Percentiles rank a stretch among this genome's conserved stretches.
Evolutionary conservation across 2,113 vertebrate genomes (phyloP).

Genomic region (Lophotis ruficrista): DNA sequence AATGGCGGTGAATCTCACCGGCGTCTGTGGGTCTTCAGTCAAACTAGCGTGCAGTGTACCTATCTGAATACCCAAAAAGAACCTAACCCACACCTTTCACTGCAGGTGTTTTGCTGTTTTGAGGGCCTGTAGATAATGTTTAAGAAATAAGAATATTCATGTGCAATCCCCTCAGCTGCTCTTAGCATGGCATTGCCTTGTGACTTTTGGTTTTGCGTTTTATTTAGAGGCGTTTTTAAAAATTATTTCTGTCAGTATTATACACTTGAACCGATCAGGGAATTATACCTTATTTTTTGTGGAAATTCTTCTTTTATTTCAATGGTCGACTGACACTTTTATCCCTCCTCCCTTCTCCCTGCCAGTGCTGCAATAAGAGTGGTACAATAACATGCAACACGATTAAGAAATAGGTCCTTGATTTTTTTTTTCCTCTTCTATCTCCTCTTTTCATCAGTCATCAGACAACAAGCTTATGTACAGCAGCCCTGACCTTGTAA

Average conservation of each 20-base stretch:
- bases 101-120: background rate
- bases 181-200: background rate
- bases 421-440: background rate
- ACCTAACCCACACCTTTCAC: background rate
- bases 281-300: background rate
- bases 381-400: background rate
- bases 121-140: background rate
- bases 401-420: background rate
- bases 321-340: background rate
- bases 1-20: accelerated
- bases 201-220: background rate
- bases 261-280: background rate
- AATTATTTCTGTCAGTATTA: background rate
- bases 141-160: background rate
- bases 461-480: background rate
- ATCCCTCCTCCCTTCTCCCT: background rate
- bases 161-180: background rate
- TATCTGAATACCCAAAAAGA: background rate
- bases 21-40: background rate
- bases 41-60: background rate
- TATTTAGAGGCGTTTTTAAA: too few species aligned
- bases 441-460: background rate
- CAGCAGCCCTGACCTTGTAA: background rate
- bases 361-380: background rate
- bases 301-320: background rate